Conservation (phyloP, 2,797 vertebrate species). For the Fratercula arctica region DNA sequence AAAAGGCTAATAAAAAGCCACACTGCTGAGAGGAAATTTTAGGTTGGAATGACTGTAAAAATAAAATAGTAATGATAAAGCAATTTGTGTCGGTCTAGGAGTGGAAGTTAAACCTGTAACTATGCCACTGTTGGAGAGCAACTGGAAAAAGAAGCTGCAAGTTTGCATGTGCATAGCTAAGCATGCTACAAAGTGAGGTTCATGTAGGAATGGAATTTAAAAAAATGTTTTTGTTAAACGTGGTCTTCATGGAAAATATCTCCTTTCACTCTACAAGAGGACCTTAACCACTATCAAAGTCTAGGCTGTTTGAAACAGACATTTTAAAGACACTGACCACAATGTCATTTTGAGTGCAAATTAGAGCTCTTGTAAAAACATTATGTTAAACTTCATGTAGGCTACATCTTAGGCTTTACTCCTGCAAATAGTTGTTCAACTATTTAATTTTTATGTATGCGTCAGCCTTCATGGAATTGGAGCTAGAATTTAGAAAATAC, state of each 20-base stretch:
- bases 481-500: neutral
- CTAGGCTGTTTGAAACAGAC: neutral
- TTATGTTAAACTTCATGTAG: neutral
- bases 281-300: neutral
- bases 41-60: neutral
- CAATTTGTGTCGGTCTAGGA: neutral
- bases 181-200: neutral
- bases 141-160: neutral
- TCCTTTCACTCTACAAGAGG: neutral
- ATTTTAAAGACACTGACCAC: neutral
- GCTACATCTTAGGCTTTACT: neutral
- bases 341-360: neutral
- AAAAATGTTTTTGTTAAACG: neutral
- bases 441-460: neutral
- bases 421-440: neutral
- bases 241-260: neutral
- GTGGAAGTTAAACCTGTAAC: neutral
- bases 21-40: neutral
- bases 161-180: neutral
- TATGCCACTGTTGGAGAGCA: neutral
- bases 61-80: slow-evolving; percentile 16
- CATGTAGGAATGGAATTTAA: neutral
- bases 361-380: neutral
- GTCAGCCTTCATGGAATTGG: neutral
- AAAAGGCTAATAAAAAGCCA: slow-evolving; percentile 40